phyloP scores from a whole-genome alignment of 2,888 invertebrate species.

The Branchellion lobata region DNA sequence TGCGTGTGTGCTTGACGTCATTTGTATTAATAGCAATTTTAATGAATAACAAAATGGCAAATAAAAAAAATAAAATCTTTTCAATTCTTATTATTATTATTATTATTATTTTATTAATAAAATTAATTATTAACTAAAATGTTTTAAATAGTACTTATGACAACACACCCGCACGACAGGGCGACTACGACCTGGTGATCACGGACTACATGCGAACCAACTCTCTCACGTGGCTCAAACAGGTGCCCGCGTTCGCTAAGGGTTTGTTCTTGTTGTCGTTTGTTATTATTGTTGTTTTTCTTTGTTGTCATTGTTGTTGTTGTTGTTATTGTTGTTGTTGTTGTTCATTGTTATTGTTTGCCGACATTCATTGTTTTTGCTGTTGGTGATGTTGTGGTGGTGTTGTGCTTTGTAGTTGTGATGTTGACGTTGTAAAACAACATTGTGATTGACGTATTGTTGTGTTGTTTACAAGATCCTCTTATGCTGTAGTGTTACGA shows the following conservation, averaged over 20 bases:
- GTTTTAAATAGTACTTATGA: no score
- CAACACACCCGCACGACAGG: no score
- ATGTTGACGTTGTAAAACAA: not conserved
- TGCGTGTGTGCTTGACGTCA: no score
- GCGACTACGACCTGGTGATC: slow-evolving; percentile 76
- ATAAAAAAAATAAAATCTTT: no score
- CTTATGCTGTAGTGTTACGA: no score
- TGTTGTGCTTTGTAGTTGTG: not conserved
- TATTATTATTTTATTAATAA: no score
- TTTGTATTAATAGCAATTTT: no score
- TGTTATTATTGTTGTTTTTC: not conserved
- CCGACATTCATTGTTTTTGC: not conserved
- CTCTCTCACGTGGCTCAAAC: slow-evolving; percentile 89
- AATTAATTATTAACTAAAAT: no score
- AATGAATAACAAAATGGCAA: no score
- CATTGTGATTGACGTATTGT: not conserved
- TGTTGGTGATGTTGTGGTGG: not conserved
- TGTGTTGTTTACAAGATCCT: no score
- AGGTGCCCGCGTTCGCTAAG: slow-evolving; percentile 68
- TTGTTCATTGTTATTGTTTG: slow-evolving; percentile 2
- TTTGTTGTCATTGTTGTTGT: not conserved
- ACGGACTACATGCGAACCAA: slow-evolving; percentile 95
- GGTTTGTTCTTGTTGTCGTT: slow-evolving; percentile 53
- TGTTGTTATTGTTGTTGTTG: not conserved
- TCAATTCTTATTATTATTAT: no score